Evolutionary conservation across 37 sponge, comb jelly and placozoan genomes (phyloP).

Genomic region (Amphimedon queenslandica): DNA sequence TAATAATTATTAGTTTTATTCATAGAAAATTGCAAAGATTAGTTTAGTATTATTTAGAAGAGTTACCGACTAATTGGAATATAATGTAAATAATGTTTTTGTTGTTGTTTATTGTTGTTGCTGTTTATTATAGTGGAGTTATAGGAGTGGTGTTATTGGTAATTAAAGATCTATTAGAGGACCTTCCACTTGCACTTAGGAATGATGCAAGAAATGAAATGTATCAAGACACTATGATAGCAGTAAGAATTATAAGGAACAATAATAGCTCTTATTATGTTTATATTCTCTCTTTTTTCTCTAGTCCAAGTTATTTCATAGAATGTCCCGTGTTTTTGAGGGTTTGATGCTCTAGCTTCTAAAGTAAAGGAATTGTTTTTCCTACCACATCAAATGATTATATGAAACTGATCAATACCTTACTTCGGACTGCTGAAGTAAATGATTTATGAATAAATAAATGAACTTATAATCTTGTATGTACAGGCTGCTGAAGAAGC

Average conservation of each 20-base stretch:
- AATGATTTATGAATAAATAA: neutral
- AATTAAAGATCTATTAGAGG: constrained; percentile 24
- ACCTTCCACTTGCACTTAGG: constrained; percentile 44
- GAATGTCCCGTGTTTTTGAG: constrained; percentile 30
- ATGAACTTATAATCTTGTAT: neutral
- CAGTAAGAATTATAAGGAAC: too few relatives aligned
- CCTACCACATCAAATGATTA: constrained; percentile 52
- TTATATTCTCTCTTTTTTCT: too few relatives aligned
- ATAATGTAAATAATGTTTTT: neutral
- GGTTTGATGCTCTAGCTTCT: constrained; percentile 38
- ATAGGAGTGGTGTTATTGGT: constrained; percentile 34
- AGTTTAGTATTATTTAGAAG: constrained; percentile 31
- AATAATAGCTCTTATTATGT: too few relatives aligned
- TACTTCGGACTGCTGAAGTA: constrained; percentile 57
- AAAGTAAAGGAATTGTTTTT: constrained; percentile 48
- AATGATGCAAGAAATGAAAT: too few relatives aligned
- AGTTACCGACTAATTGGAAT: constrained; percentile 33
- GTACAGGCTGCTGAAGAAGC: neutral
- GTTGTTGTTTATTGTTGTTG: too few relatives aligned
- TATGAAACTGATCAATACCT: constrained; percentile 62
- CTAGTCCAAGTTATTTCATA: too few relatives aligned
- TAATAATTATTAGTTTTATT: neutral
- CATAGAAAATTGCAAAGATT: constrained; percentile 22
- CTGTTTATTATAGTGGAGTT: too few relatives aligned
- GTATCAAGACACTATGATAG: too few relatives aligned